Percentiles rank a stretch among this genome's conserved stretches.
phyloP scores from a whole-genome alignment of 2,113 vertebrate genomes.

The Hymenochirus boettgeri region DNA sequence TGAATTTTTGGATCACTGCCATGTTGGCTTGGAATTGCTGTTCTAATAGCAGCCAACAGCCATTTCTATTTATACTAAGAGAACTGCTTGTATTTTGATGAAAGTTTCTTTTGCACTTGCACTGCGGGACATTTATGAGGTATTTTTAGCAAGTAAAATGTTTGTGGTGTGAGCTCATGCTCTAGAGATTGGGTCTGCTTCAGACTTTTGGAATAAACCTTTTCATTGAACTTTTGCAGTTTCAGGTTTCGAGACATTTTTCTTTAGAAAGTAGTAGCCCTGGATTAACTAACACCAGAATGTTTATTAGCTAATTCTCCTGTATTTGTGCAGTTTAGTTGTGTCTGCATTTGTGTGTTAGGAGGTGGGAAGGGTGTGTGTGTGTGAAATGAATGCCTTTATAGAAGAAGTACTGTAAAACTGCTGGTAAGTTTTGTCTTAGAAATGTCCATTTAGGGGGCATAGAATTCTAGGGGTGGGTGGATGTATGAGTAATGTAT shows the following conservation, averaged over 20 bases:
- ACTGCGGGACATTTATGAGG: conserved; percentile 37
- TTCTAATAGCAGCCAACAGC: conserved; percentile 9
- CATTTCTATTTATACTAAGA: conserved; percentile 14
- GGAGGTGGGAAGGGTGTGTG: no score
- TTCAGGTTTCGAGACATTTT: conserved; percentile 6
- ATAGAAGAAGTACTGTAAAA: no score
- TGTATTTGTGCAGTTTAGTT: no score
- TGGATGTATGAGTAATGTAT: no score
- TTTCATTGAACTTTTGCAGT: conserved; percentile 30
- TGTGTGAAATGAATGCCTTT: no score
- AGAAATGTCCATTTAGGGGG: no score
- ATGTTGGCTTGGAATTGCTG: background rate
- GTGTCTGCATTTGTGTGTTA: no score
- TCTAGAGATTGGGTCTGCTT: conserved; percentile 39
- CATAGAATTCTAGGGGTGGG: no score
- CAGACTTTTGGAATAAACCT: conserved; percentile 29
- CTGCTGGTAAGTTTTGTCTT: no score
- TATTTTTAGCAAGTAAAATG: conserved; percentile 45
- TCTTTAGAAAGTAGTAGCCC: no score
- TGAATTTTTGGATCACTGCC: background rate
- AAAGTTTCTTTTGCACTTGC: conserved; percentile 44
- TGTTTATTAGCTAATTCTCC: no score
- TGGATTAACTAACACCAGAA: no score
- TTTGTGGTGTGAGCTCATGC: conserved; percentile 40
- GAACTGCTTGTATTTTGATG: conserved; percentile 6